These are phyloP conservation scores for Diachrysia chrysitis DNA, from an alignment of 2,888 invertebrate genomes.

Conservation along the genomic window DNA sequence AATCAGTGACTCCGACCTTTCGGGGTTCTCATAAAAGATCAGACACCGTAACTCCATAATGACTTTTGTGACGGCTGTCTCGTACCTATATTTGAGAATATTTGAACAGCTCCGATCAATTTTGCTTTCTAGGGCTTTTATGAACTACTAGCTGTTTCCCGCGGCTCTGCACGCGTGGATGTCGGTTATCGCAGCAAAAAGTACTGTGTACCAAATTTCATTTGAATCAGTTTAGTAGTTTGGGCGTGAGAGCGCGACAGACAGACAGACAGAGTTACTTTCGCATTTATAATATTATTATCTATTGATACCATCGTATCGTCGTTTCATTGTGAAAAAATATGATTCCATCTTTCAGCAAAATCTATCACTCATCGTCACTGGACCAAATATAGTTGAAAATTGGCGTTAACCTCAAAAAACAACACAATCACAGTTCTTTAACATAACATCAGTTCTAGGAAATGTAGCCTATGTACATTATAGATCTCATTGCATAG, in stretches of 20 bases:
- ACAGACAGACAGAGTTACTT: too few species aligned
- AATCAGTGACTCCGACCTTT: slow-evolving; percentile 61
- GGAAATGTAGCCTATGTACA: neutral
- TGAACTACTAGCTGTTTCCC: too few species aligned
- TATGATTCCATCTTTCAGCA: neutral
- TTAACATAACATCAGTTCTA: neutral
- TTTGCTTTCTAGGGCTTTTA: slow-evolving; percentile 12
- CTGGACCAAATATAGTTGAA: neutral
- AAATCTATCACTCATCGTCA: neutral
- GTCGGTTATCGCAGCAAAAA: too few species aligned
- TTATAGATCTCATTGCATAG: slow-evolving; percentile 39
- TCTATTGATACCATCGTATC: too few species aligned
- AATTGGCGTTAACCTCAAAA: neutral
- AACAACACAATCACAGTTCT: neutral
- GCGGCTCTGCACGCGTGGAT: too few species aligned
- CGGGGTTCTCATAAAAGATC: slow-evolving; percentile 62
- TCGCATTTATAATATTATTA: too few species aligned
- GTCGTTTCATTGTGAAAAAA: too few species aligned
- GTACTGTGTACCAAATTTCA: too few species aligned
- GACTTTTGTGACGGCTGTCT: slow-evolving; percentile 28
- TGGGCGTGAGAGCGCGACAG: too few species aligned
- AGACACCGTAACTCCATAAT: slow-evolving; percentile 34
- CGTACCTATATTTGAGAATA: slow-evolving; percentile 29
- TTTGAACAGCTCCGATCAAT: slow-evolving; percentile 27
- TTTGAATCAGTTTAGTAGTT: too few species aligned